These are phyloP conservation scores for Mohoua ochrocephala DNA, from an alignment of 2,113 vertebrate genomes.

Conservation along the genomic window DNA sequence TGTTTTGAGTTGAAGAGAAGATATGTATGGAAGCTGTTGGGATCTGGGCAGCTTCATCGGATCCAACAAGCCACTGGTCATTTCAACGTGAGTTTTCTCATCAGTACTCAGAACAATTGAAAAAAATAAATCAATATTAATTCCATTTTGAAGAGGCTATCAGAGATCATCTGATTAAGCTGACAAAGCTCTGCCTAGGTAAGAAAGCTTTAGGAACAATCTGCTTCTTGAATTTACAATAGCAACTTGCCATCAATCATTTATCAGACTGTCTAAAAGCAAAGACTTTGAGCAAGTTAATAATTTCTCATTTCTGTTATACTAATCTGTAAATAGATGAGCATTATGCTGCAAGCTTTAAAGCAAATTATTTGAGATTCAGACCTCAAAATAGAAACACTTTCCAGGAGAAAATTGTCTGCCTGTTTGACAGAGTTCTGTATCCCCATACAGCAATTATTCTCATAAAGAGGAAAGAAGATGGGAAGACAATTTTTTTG, in stretches of 20 bases:
- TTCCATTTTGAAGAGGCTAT: background rate
- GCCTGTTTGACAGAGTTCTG: background rate
- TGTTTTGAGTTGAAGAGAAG: background rate
- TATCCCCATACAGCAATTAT: background rate
- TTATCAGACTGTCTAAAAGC: background rate
- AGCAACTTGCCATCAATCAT: background rate
- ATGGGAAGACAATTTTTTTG: background rate
- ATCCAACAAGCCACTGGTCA: background rate
- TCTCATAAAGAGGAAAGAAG: background rate
- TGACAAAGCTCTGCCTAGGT: background rate
- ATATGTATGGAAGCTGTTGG: background rate
- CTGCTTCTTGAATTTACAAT: background rate
- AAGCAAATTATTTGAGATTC: background rate
- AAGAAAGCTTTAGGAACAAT: background rate
- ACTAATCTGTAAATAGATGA: background rate
- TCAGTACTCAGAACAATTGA: background rate
- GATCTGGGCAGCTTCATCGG: background rate
- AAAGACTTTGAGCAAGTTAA: background rate
- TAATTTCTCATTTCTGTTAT: background rate
- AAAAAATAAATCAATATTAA: background rate
- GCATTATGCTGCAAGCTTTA: background rate
- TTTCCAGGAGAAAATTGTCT: background rate
- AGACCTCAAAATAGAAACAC: background rate
- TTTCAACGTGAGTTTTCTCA: background rate
- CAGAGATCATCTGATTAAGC: background rate